phyloP scores from a whole-genome alignment of 2,113 vertebrate species.

The Ptilonorhynchus violaceus region DNA sequence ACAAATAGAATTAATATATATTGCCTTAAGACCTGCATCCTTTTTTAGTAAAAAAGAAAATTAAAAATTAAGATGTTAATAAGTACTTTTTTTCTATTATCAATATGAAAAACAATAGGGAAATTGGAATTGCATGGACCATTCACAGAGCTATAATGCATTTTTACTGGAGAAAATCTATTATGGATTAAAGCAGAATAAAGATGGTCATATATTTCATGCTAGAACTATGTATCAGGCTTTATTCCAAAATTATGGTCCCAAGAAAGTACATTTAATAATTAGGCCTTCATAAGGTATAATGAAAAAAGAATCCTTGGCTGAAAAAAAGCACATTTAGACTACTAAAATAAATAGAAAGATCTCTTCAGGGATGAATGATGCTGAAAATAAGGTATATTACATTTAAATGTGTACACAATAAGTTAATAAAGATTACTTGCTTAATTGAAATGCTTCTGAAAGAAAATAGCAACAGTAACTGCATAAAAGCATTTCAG shows the following conservation, averaged over 20 bases:
- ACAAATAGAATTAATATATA: background rate
- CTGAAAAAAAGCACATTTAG: background rate
- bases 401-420: background rate
- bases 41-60: background rate
- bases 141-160: background rate
- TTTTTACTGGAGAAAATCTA: background rate
- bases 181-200: background rate
- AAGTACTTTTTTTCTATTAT: background rate
- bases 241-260: slow-evolving; percentile 2
- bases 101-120: background rate
- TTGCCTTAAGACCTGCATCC: background rate
- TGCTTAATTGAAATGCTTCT: slow-evolving; percentile 38
- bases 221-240: background rate
- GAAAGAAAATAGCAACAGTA: slow-evolving; percentile 29
- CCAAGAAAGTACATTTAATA: background rate
- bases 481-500: slow-evolving; percentile 16
- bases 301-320: background rate
- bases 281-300: background rate
- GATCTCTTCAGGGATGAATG: slow-evolving; percentile 30
- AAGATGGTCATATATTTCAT: background rate
- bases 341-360: slow-evolving; percentile 27
- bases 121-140: background rate
- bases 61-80: background rate
- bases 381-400: slow-evolving; percentile 40
- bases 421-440: slow-evolving; percentile 28